Conservation (phyloP, 2,113 vertebrate genomes). For the Ctenomys sociabilis region DNA sequence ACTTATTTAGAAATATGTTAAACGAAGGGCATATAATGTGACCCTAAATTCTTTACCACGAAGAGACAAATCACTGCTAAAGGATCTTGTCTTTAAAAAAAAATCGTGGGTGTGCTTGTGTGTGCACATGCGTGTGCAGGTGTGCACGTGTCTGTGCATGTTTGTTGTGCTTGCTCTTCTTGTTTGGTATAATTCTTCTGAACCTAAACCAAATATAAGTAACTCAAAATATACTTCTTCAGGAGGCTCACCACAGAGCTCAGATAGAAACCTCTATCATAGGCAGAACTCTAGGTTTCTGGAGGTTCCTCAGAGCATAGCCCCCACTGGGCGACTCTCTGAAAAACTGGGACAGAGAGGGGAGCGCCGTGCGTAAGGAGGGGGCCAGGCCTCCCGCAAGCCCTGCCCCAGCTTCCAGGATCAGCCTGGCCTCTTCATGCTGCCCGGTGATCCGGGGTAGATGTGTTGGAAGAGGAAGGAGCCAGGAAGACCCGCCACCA, state of each 20-base stretch:
- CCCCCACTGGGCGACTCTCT: not conserved
- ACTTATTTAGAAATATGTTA: not conserved
- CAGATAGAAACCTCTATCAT: not conserved
- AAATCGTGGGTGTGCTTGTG: not conserved
- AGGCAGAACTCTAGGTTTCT: not conserved
- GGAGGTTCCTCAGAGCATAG: not conserved
- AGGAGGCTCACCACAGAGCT: not conserved
- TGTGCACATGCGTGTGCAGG: too few species aligned
- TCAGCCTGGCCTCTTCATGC: not conserved
- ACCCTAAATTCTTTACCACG: not conserved
- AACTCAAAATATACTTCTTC: not conserved
- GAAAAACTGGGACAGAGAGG: not conserved
- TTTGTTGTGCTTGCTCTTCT: not conserved
- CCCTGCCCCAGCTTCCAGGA: not conserved
- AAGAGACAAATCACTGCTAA: not conserved
- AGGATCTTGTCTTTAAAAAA: not conserved
- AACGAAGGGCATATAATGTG: not conserved
- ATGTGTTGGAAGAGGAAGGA: not conserved
- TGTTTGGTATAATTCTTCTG: not conserved
- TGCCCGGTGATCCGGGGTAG: rapidly evolving
- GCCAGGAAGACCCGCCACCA: not conserved
- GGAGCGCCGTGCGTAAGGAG: not conserved
- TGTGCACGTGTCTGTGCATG: rapidly evolving
- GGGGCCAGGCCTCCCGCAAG: not conserved
- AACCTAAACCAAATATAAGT: not conserved